Percentiles rank a stretch among this genome's conserved stretches.
These are phyloP conservation scores for Epizoanthus ramosus DNA, from an alignment of 92 coral and sea anemone genomes.

Conservation along the genomic window DNA sequence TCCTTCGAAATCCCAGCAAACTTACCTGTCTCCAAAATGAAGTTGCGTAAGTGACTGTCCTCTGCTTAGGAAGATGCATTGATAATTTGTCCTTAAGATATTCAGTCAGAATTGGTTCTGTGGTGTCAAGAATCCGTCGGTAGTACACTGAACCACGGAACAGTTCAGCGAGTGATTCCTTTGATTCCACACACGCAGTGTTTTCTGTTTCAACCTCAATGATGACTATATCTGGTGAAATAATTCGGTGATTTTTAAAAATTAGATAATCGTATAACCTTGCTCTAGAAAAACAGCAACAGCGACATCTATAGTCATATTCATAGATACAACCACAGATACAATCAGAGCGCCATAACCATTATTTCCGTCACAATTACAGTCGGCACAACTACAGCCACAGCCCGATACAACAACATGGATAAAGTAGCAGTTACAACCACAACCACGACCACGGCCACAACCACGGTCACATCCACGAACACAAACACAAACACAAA, in stretches of 20 bases:
- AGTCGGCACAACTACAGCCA: too few relatives aligned
- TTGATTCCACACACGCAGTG: background rate
- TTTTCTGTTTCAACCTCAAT: conserved; percentile 9
- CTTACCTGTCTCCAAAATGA: conserved; percentile 80
- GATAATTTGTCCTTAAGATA: conserved; percentile 35
- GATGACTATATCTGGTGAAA: background rate
- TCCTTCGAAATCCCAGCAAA: background rate
- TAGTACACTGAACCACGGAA: conserved; percentile 53
- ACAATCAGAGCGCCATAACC: too few relatives aligned
- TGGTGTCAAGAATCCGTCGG: conserved; percentile 34
- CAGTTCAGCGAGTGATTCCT: conserved; percentile 46
- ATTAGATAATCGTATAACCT: too few relatives aligned
- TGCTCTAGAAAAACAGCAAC: conserved; percentile 3
- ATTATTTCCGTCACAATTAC: too few relatives aligned
- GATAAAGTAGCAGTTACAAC: too few relatives aligned
- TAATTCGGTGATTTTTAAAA: background rate
- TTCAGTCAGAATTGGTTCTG: conserved; percentile 61
- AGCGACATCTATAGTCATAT: too few relatives aligned
- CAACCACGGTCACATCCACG: too few relatives aligned
- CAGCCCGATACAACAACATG: too few relatives aligned
- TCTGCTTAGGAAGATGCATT: conserved; percentile 36
- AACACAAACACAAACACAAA: too few relatives aligned
- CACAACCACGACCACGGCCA: too few relatives aligned
- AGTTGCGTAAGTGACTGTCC: conserved; percentile 65
- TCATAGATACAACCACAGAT: too few relatives aligned